A percentile compares a stretch with the other conserved stretches of the same genome.
Evolutionary conservation across 2,113 vertebrate genomes (phyloP).

Genomic region (Ciconia stormi): DNA sequence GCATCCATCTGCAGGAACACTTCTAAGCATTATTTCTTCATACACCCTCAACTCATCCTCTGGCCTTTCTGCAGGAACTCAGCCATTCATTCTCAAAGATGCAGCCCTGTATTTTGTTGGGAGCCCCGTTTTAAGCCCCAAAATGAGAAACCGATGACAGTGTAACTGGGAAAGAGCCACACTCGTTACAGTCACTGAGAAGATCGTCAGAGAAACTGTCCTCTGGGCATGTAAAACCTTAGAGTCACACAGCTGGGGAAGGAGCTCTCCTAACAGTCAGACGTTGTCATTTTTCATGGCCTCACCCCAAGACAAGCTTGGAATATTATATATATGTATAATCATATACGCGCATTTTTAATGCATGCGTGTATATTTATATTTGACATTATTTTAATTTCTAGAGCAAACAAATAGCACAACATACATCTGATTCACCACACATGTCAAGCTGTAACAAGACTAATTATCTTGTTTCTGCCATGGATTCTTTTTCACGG

Average conservation of each 20-base stretch:
- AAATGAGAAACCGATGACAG: background rate
- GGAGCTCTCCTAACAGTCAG: background rate
- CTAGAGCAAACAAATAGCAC: background rate
- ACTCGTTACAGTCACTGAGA: background rate
- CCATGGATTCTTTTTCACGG: background rate
- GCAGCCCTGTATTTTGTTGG: background rate
- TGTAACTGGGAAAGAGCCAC: background rate
- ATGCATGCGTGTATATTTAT: too few species aligned
- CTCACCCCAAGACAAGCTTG: background rate
- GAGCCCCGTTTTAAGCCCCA: background rate
- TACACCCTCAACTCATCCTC: background rate
- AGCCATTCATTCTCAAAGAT: background rate
- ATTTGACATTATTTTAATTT: background rate
- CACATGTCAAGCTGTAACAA: background rate
- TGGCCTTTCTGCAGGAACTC: background rate
- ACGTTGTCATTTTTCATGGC: too few species aligned
- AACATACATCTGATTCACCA: background rate
- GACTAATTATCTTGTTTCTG: background rate
- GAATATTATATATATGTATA: background rate
- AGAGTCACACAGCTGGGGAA: background rate
- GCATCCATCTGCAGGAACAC: background rate
- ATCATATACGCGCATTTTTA: background rate
- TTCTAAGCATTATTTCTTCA: background rate
- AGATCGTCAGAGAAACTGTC: background rate
- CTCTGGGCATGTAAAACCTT: background rate